Base-by-base conservation (phyloP, 1,140 invertebrate species). In the Nasonia longicornis region DNA sequence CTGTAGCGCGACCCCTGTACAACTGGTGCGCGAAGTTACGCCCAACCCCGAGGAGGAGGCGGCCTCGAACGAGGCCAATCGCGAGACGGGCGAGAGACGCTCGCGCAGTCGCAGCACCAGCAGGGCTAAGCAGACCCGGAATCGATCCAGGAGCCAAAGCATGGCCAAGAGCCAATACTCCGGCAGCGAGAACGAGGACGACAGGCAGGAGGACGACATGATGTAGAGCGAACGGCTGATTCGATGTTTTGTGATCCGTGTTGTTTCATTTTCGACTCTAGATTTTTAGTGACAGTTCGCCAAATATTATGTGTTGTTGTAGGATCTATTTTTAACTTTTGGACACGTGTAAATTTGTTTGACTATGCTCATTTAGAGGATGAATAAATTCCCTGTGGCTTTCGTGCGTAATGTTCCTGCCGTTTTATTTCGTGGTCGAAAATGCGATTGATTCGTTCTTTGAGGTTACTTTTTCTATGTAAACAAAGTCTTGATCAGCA, bases 61-160 rank as follows among this genome's bases (percentile, higher is more conserved):
- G 12, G 38, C 6, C 35, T 12, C 10, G 0, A 64, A 14, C 63
- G 64, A 26, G 14, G 11, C 64, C 22, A 67, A 29, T 16, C 64
- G 14, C 2, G 64, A 67, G 22, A 2, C 22, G 10, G 64, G 26
- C 14, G 29, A 67, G 64, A 26, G 26, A 29, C 64, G 8, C 3
- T 45, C 72, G 72, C 80, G 82, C 3, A 80, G 80, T 38, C 71
- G 84, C 31, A 52, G 85, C 45, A 82, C 63, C 10, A 72, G 84
- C n/a, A 64, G 82, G 16, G 42, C 42, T 3, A 80, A 45, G 16
- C 64, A 79, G 20, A 38, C 26, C 20, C 38, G 70, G 74, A 38
- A 58, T 31, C 72, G 77, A 22, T 80, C 80, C n/a, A 26, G 80
- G 79, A 58, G 79, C 14, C 75, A 77, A 14, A 82, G 69, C 48